Evolutionary conservation across 2,888 invertebrate genomes (phyloP).

Genomic region (Dryocosmus kuriphilus): DNA sequence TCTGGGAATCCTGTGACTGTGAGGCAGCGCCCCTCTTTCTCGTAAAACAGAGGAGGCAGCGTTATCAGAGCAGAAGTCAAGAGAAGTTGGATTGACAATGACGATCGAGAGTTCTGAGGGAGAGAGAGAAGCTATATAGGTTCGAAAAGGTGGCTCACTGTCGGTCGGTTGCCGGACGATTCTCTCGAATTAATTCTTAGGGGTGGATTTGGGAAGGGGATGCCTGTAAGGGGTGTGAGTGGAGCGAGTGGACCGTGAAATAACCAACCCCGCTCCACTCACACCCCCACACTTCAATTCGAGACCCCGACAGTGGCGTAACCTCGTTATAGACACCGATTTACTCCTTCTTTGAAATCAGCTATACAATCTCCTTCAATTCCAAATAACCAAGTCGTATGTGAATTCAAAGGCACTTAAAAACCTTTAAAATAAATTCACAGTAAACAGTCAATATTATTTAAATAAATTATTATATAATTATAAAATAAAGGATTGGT

Average conservation of each 20-base stretch:
- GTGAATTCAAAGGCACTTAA: not conserved
- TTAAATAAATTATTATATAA: too few species aligned
- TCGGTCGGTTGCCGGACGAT: conserved; percentile 74
- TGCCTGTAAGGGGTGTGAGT: conserved; percentile 71
- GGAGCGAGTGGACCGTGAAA: conserved; percentile 77
- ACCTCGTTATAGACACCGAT: conserved; percentile 57
- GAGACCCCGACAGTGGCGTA: conserved; percentile 68
- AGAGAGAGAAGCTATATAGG: conserved; percentile 53
- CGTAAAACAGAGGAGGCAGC: conserved; percentile 60
- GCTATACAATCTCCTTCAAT: conserved; percentile 17
- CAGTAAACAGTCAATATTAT: not conserved
- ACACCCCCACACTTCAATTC: conserved; percentile 60
- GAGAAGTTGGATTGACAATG: conserved; percentile 67
- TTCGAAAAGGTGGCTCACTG: conserved; percentile 62
- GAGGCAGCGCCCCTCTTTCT: conserved; percentile 41
- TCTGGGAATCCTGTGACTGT: conserved; percentile 47
- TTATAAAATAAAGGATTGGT: too few species aligned
- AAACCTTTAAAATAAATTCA: not conserved
- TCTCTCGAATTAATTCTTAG: conserved; percentile 78
- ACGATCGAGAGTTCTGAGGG: conserved; percentile 47
- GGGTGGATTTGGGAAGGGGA: conserved; percentile 66
- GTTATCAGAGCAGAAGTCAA: conserved; percentile 65
- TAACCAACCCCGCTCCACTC: conserved; percentile 74
- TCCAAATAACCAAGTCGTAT: not conserved
- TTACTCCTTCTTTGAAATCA: conserved; percentile 23